A percentile compares a stretch with the other conserved stretches of the same genome.
phyloP scores from a whole-genome alignment of 2,888 invertebrate species.

The Anoncus sp. region DNA sequence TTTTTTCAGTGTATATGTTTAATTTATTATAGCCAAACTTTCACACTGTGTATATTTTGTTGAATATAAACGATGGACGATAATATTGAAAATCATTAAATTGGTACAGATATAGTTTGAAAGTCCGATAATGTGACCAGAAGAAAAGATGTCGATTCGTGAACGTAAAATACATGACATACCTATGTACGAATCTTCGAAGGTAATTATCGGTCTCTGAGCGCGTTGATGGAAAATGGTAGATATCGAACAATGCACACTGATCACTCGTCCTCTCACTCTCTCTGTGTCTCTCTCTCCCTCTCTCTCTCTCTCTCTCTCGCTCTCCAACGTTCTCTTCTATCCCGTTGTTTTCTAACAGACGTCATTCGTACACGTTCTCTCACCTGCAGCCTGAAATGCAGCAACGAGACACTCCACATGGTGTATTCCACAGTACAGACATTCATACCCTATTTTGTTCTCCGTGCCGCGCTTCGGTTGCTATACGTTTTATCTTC shows the following conservation, averaged over 20 bases:
- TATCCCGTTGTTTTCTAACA: constrained; percentile 43
- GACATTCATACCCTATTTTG: constrained; percentile 33
- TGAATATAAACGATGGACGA: background rate
- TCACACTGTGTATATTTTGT: background rate
- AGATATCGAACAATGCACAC: constrained; percentile 74
- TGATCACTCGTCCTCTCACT: constrained; percentile 69
- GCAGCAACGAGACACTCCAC: constrained; percentile 42
- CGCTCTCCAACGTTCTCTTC: constrained; percentile 35
- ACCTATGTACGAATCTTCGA: constrained; percentile 64
- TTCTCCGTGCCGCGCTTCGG: constrained; percentile 8
- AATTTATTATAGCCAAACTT: background rate
- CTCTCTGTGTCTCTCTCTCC: constrained; percentile 47
- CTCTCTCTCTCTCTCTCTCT: constrained; percentile 41
- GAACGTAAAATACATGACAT: constrained; percentile 4
- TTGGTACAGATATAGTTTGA: background rate
- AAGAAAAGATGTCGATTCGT: background rate
- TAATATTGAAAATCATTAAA: background rate
- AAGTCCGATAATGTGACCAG: background rate
- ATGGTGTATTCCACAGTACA: constrained; percentile 24
- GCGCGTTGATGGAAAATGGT: constrained; percentile 70
- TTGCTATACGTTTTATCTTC: constrained; percentile 50
- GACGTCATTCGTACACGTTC: constrained; percentile 41
- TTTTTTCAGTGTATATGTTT: too few relatives aligned
- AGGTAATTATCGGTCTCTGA: constrained; percentile 76
- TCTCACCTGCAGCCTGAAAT: constrained; percentile 42